Percentiles rank a stretch among this genome's conserved stretches.
phyloP scores from a whole-genome alignment of 2,888 invertebrate genomes.

The Serripes groenlandicus region DNA sequence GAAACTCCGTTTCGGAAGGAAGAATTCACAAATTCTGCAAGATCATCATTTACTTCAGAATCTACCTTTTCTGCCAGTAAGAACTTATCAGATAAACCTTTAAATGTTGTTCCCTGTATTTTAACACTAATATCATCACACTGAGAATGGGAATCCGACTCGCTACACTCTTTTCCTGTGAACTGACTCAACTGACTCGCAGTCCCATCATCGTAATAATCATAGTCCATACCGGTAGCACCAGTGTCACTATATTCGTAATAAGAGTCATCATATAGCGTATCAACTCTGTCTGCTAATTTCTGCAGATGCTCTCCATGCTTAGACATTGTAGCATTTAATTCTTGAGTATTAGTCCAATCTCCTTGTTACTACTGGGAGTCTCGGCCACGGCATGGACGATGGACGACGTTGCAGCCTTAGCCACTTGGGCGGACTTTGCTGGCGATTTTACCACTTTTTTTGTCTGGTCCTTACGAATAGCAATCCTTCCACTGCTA shows the following conservation, averaged over 20 bases:
- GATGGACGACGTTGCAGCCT: not conserved
- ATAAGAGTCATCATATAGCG: not conserved
- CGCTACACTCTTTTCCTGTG: no score
- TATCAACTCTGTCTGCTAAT: not conserved
- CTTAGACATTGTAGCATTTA: not conserved
- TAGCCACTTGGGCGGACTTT: not conserved
- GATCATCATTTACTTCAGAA: constrained; percentile 23
- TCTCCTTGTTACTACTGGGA: not conserved
- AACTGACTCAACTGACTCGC: no score
- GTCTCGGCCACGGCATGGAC: not conserved
- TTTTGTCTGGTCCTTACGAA: not conserved
- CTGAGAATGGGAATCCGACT: not conserved
- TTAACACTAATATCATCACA: constrained; percentile 1
- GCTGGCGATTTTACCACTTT: not conserved
- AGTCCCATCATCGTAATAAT: constrained; percentile 1
- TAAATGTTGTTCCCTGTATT: not conserved
- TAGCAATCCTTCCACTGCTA: not conserved
- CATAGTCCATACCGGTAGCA: no score
- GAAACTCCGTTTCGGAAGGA: constrained; percentile 42
- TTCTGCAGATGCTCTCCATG: constrained; percentile 1
- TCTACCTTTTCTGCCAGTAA: constrained; percentile 21
- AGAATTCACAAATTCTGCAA: constrained; percentile 36
- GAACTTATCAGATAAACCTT: constrained; percentile 29
- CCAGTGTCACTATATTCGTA: no score
- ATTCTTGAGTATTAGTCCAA: not conserved